A percentile compares a stretch with the other conserved stretches of the same genome.
phyloP scores from a whole-genome alignment of 1,140 invertebrate species.

The Oedothorax gibbosus region DNA sequence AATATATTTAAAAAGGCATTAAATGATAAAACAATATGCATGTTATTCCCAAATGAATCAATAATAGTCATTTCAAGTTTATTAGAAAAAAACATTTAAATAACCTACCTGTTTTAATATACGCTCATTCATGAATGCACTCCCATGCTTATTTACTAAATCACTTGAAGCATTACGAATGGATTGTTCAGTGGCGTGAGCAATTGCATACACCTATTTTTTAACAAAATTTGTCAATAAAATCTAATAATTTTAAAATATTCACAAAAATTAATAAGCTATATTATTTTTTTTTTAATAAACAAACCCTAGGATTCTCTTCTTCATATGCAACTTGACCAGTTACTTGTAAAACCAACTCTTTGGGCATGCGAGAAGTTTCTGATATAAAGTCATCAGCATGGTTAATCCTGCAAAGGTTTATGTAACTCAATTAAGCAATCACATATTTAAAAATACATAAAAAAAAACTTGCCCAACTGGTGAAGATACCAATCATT shows the following conservation, averaged over 20 bases:
- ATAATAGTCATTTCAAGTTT: background rate
- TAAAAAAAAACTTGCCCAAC: too few species aligned
- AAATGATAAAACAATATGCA: too few species aligned
- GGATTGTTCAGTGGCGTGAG: slow-evolving; percentile 71
- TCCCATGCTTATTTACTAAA: slow-evolving; percentile 68
- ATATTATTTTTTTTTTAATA: background rate
- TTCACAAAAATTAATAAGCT: background rate
- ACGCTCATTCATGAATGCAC: slow-evolving; percentile 67
- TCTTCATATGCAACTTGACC: slow-evolving; percentile 74
- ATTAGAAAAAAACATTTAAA: background rate
- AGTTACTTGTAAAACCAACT: slow-evolving; percentile 70
- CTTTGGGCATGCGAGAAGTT: slow-evolving; percentile 70
- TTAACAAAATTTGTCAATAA: background rate
- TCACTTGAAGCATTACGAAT: slow-evolving; percentile 72
- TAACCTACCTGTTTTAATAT: slow-evolving; percentile 69
- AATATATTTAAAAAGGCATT: too few species aligned
- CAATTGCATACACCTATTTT: slow-evolving; percentile 70
- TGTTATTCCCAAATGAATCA: background rate
- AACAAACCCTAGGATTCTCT: slow-evolving; percentile 67
- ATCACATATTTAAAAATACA: too few species aligned
- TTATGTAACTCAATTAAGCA: background rate
- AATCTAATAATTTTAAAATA: background rate
- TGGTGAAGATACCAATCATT: too few species aligned
- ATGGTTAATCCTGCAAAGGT: slow-evolving; percentile 53
- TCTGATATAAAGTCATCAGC: slow-evolving; percentile 70